Percentiles rank a stretch among this genome's conserved stretches.
Evolutionary conservation across 2,797 vertebrate genomes (phyloP).

Genomic region (Taenioides sp.): DNA sequence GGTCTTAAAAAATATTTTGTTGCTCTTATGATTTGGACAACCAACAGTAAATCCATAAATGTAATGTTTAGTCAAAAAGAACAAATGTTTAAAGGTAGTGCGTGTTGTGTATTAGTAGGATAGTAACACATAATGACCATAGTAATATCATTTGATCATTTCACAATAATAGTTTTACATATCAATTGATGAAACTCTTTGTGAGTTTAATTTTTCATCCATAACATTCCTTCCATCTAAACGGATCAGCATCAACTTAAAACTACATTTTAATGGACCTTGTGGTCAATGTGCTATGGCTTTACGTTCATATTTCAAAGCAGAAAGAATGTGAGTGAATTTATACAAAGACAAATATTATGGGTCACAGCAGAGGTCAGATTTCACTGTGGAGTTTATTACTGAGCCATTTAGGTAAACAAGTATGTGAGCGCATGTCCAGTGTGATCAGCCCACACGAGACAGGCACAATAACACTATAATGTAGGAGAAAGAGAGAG

Average conservation of each 20-base stretch:
- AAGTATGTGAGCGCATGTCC: conserved; percentile 10
- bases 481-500: no score
- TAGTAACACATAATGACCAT: no score
- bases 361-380: not conserved
- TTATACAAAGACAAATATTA: conserved; percentile 3
- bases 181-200: not conserved
- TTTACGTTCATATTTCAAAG: conserved; percentile 6
- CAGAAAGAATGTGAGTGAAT: not conserved
- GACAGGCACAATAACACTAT: not conserved
- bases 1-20: no score
- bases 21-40: no score
- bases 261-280: conserved; percentile 5
- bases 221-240: not conserved
- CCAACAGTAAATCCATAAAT: no score
- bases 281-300: conserved; percentile 8
- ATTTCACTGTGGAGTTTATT: conserved; percentile 3
- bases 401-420: conserved; percentile 10
- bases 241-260: conserved; percentile 11
- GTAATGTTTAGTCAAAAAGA: no score
- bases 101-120: no score
- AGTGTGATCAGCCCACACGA: conserved; percentile 1
- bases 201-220: no score
- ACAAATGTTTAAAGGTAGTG: no score
- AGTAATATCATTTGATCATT: no score
- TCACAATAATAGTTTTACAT: not conserved